Percentiles rank a stretch among this genome's conserved stretches.
These are phyloP conservation scores for Hemitrygon akajei DNA, from an alignment of 2,797 vertebrate genomes.

Conservation along the genomic window DNA sequence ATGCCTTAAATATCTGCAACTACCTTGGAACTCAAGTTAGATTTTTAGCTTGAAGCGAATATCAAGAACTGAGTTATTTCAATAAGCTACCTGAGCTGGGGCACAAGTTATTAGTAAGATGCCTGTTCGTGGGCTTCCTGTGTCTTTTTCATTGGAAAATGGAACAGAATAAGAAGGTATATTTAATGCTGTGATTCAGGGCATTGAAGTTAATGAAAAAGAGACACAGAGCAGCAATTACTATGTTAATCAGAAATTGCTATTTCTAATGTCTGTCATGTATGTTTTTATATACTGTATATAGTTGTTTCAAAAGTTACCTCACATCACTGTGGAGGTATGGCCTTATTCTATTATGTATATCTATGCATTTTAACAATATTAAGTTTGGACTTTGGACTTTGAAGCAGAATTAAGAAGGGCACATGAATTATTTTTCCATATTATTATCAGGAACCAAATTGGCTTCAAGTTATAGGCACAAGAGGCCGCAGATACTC, in stretches of 20 bases:
- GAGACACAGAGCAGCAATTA: background rate
- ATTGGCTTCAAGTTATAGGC: background rate
- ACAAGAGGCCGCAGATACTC: too few species aligned
- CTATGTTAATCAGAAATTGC: background rate
- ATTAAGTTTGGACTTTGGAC: too few species aligned
- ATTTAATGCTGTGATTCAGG: background rate
- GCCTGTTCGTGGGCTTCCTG: too few species aligned
- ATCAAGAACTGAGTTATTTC: background rate
- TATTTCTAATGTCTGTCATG: background rate
- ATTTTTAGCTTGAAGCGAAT: background rate
- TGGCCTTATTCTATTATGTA: background rate
- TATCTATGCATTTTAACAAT: too few species aligned
- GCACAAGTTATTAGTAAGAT: background rate
- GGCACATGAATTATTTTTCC: background rate
- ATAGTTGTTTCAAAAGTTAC: background rate
- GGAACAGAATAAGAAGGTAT: too few species aligned
- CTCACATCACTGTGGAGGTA: background rate
- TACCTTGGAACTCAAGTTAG: background rate
- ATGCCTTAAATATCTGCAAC: background rate
- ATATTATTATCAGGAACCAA: background rate
- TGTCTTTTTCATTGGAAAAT: background rate
- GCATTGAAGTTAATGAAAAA: background rate
- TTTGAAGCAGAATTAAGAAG: too few species aligned
- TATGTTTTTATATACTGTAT: background rate
- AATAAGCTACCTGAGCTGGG: too few species aligned